phyloP scores from a whole-genome alignment of 2,113 vertebrate species.

The Oriolus oriolus region DNA sequence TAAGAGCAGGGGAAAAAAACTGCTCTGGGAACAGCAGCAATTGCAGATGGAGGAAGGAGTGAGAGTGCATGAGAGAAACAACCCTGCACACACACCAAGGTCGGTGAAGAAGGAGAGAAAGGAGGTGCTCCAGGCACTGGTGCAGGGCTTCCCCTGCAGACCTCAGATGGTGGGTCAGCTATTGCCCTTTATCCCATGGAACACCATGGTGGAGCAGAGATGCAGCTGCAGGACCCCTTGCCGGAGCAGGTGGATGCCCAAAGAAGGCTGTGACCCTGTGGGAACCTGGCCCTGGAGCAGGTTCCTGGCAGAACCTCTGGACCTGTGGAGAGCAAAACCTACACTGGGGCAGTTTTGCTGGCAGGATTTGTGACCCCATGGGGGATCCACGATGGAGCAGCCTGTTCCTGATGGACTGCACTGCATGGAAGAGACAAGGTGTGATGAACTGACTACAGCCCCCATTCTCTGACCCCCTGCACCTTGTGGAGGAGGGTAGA shows the following conservation, averaged over 20 bases:
- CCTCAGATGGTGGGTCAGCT: neutral
- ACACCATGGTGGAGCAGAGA: neutral
- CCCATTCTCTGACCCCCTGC: neutral
- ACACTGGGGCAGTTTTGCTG: neutral
- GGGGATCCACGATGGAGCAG: neutral
- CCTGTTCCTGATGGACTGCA: neutral
- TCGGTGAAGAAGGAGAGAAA: neutral
- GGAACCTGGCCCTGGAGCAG: neutral
- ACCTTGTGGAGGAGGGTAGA: neutral
- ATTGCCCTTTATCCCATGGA: neutral
- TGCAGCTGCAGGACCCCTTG: neutral
- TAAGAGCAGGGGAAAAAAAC: neutral
- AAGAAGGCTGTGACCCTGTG: neutral
- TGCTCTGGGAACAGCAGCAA: neutral
- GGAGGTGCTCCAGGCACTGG: neutral
- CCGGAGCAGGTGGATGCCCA: neutral
- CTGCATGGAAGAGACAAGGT: neutral
- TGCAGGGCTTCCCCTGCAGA: neutral
- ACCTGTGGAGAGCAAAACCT: neutral
- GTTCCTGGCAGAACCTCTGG: neutral
- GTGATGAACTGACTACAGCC: neutral
- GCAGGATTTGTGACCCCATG: neutral
- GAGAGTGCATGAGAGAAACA: neutral
- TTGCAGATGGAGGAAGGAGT: neutral
- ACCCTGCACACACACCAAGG: neutral